A percentile compares a stretch with the other conserved stretches of the same genome.
Conservation (phyloP, 1,140 invertebrate genomes). For the Brachionus koreanus region DNA sequence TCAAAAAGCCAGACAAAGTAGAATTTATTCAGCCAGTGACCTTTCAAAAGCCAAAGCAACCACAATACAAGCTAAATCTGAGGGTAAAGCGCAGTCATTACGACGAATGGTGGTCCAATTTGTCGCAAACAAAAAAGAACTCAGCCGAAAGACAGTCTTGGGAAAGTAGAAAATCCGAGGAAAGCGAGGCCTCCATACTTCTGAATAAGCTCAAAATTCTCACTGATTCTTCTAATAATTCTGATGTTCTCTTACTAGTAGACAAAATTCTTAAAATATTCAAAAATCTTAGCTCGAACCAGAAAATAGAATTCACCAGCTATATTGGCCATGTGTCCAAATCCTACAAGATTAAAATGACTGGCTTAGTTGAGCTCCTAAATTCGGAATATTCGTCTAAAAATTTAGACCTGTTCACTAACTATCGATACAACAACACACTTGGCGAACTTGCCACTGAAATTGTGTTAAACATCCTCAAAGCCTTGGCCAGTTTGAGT, state of each 20-base stretch:
- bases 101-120: conserved; percentile 20
- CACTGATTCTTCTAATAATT: neutral
- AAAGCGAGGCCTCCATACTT: neutral
- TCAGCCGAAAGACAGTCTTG: neutral
- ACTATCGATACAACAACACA: conserved; percentile 17
- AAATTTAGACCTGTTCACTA: neutral
- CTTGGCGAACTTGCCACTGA: conserved; percentile 5
- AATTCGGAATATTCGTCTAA: neutral
- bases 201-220: neutral
- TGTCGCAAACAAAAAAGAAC: neutral
- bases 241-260: neutral
- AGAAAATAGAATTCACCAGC: neutral
- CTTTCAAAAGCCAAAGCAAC: neutral
- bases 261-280: conserved; percentile 1
- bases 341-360: neutral
- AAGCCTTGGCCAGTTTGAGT: neutral
- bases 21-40: neutral
- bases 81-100: neutral
- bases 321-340: neutral
- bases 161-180: neutral
- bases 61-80: neutral
- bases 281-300: neutral
- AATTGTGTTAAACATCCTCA: conserved; percentile 2
- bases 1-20: neutral
- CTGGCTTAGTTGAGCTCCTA: neutral